phyloP scores from a whole-genome alignment of 2,888 invertebrate genomes.

The Diarsia rubi region DNA sequence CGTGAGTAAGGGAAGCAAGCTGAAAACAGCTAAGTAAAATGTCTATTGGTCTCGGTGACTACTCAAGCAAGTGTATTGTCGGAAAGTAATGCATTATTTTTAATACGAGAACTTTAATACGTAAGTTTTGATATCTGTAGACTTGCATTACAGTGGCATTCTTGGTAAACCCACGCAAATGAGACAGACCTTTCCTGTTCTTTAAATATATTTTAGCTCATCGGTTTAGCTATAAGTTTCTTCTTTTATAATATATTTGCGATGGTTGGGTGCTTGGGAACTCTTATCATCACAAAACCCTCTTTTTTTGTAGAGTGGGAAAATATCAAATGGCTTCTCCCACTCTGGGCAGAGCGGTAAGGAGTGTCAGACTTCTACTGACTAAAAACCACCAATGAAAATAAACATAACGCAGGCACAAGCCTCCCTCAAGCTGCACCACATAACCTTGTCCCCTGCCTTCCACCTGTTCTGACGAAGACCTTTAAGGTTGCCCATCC shows the following conservation, averaged over 20 bases:
- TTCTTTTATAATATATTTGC: no score
- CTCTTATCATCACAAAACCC: neutral
- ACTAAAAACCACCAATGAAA: no score
- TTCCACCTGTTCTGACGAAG: no score
- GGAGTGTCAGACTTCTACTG: no score
- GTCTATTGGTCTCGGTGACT: slow-evolving; percentile 30
- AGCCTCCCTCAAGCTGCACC: no score
- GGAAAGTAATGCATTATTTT: slow-evolving; percentile 47
- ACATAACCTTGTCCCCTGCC: neutral
- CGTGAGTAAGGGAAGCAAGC: neutral
- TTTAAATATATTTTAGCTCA: no score
- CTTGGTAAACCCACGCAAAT: neutral
- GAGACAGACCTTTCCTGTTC: neutral
- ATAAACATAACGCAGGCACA: no score
- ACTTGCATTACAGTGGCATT: neutral
- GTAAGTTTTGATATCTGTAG: slow-evolving; percentile 8
- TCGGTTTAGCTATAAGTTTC: no score
- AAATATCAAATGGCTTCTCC: no score
- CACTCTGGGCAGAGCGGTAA: no score
- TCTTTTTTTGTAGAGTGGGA: no score
- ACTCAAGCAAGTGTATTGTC: slow-evolving; percentile 36
- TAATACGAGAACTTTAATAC: slow-evolving; percentile 42
- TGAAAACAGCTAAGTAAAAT: neutral
- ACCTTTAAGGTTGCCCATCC: neutral
- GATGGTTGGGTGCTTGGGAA: neutral